phyloP scores from a whole-genome alignment of 2,888 invertebrate genomes.

The Drosophila sordidapex region DNA sequence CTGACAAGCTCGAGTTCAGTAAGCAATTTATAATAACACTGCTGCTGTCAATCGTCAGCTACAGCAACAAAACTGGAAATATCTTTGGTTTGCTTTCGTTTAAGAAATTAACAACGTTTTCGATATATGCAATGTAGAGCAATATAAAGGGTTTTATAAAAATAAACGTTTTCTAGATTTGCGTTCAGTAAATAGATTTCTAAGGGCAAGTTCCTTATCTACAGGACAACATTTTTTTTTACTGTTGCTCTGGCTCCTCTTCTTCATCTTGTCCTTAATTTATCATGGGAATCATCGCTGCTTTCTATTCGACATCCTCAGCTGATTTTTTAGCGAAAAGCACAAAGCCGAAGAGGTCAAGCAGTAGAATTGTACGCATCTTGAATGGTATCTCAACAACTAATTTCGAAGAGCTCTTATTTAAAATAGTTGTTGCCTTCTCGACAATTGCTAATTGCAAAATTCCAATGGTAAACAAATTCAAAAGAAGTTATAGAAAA shows the following conservation, averaged over 20 bases:
- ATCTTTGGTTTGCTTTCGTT: background rate
- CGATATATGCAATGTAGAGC: background rate
- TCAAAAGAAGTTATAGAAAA: background rate
- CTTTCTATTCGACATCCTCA: background rate
- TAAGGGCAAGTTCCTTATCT: background rate
- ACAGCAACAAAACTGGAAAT: background rate
- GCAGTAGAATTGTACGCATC: background rate
- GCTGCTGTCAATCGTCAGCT: background rate
- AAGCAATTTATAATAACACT: background rate
- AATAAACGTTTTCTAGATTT: background rate
- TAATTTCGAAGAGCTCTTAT: background rate
- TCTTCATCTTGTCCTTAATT: background rate
- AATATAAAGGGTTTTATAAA: background rate
- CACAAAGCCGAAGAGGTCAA: background rate
- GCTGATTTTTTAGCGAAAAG: background rate
- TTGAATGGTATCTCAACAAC: background rate
- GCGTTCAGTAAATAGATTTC: background rate
- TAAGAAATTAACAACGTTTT: background rate
- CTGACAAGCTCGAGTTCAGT: conserved; percentile 3
- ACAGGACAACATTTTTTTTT: background rate
- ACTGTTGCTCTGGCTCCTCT: background rate
- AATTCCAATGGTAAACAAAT: background rate
- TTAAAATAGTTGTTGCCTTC: background rate
- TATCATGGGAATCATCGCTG: background rate
- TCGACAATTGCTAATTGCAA: background rate